These are phyloP conservation scores for Poeciliopsis turrubarensis DNA, from an alignment of 2,113 vertebrate species.

Conservation along the genomic window DNA sequence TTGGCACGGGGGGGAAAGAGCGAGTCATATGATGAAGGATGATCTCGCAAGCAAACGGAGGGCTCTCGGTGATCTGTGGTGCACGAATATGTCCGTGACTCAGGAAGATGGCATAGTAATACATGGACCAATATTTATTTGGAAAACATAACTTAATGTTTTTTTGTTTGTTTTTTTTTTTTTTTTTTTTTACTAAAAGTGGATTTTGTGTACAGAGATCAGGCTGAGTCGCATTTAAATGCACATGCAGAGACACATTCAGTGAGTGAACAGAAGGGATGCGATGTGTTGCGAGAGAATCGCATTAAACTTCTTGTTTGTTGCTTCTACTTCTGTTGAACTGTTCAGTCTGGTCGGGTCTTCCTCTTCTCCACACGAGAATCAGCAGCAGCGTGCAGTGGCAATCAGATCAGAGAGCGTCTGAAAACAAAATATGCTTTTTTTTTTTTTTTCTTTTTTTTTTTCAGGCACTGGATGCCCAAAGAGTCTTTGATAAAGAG, in stretches of 20 bases:
- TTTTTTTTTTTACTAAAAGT: conserved; percentile 49
- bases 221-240: conserved; percentile 26
- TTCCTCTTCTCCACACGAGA: background rate
- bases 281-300: background rate
- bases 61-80: conserved; percentile 11
- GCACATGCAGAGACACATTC: conserved; percentile 19
- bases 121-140: conserved; percentile 71
- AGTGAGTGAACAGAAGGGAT: background rate
- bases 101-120: conserved; percentile 58
- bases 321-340: conserved; percentile 1
- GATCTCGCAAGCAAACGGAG: conserved; percentile 41
- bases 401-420: conserved; percentile 8
- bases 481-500: conserved; percentile 59
- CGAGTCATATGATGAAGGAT: conserved; percentile 42
- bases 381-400: background rate
- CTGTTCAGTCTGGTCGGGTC: background rate
- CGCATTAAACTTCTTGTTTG: conserved; percentile 46
- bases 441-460: background rate
- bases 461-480: conserved; percentile 51
- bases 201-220: conserved; percentile 53
- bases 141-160: conserved; percentile 60
- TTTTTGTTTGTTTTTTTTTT: conserved; percentile 23
- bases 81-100: conserved; percentile 44
- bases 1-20: conserved; percentile 30
- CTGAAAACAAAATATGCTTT: conserved; percentile 24